Evolutionary conservation across 2,113 vertebrate species (phyloP), one percentile per base, ranked within the genome.

Genomic region (Xiphophorus hellerii): DNA sequence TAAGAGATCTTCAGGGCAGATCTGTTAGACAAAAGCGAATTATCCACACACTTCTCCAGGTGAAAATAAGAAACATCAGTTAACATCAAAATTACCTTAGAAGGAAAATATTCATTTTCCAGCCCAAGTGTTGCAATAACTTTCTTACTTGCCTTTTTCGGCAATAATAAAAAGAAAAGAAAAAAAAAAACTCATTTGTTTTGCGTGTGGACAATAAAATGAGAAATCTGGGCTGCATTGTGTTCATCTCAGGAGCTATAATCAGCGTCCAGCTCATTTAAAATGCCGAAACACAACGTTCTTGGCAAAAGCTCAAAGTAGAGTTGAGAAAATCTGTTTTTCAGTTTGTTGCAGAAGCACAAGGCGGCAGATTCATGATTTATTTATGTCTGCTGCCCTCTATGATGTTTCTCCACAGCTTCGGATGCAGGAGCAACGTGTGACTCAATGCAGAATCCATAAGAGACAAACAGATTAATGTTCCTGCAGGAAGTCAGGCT

Each of bases 301-400:
- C 65, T 77, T 87, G 83, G 86, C 51, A 87, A 6, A 12, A 60
- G 22, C 64, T 89, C 83, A 88, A 84, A 88, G 76, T n/a, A 63
- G 5, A 33, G 27, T 5, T 28, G 4, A 67, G 60, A 33, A 62
- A 80, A 81, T 69, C 13, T 67, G 58, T 33, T 37, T 37, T 17
- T 44, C 39, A 42, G 5, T 48, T 71, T 58, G 37, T 73, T 27
- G 51, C 10, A n/a, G 10, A n/a, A n/a, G 3, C 51, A 58, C 22
- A 22, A 58, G 22, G 7, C 7, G 44, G 13, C 39, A 42, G 39
- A 42, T 42, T 42, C 4, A 15, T 42, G 39, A 42, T 42, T 42
- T 42, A 42, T 42, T 42, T 42, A 48, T 20, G 44, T 48, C 44
- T 20, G 5, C 44, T 48, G 44, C 44, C 17, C 44, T 48, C 44